Percentiles rank a stretch among this genome's conserved stretches.
These are phyloP conservation scores for Neosilurus hyrtlii DNA, from an alignment of 2,797 vertebrate genomes.

Conservation along the genomic window DNA sequence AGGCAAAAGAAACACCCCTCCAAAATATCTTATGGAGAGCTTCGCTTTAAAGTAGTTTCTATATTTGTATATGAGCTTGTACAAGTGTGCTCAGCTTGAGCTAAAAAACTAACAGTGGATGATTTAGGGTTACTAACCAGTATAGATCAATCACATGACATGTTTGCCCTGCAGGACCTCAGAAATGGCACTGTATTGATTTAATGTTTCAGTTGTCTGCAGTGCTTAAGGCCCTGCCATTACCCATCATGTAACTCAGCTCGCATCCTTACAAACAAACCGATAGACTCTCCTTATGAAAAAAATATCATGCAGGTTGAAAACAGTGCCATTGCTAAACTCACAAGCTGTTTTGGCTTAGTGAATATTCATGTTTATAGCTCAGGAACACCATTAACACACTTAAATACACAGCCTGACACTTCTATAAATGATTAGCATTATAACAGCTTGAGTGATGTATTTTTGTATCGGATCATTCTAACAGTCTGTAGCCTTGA, in stretches of 20 bases:
- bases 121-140: conserved; percentile 42
- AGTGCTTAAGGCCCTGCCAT: conserved; percentile 22
- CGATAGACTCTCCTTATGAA: conserved; percentile 15
- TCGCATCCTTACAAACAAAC: conserved; percentile 13
- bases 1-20: too few species aligned
- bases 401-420: background rate
- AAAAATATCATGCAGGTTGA: background rate
- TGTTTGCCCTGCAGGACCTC: conserved; percentile 25
- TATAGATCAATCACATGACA: conserved; percentile 37
- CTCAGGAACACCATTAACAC: conserved; percentile 34
- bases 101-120: conserved; percentile 32
- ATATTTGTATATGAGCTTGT: background rate
- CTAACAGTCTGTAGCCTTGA: conserved; percentile 21
- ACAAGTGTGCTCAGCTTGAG: background rate
- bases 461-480: conserved; percentile 35
- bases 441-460: conserved; percentile 32
- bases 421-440: conserved; percentile 37
- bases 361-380: background rate
- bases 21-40: too few species aligned
- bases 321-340: background rate
- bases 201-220: conserved; percentile 36
- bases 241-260: conserved; percentile 45
- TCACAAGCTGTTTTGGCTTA: conserved; percentile 25
- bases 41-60: too few species aligned
- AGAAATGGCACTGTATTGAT: conserved; percentile 49